Conservation (phyloP, 2,797 vertebrate genomes). For the Taeniopygia guttata region DNA sequence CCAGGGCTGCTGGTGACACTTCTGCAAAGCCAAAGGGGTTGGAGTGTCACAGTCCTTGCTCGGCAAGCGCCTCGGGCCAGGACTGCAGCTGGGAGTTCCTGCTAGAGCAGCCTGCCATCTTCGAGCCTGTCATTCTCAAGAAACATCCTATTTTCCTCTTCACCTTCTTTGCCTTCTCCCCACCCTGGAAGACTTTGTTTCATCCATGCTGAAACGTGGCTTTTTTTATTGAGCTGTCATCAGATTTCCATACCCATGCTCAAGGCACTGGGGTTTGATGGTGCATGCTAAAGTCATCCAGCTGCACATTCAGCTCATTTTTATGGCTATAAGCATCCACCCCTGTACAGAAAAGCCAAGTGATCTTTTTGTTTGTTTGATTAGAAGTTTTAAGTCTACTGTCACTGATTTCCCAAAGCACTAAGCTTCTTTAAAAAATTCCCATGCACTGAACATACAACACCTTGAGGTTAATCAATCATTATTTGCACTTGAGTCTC, state of each 20-base stretch:
- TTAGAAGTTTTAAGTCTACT: background rate
- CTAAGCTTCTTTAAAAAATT: background rate
- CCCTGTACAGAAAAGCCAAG: background rate
- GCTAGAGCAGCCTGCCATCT: conserved; percentile 5
- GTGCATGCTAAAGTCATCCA: background rate
- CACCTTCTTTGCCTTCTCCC: background rate
- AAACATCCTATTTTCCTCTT: background rate
- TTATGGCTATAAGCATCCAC: background rate
- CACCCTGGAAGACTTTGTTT: background rate
- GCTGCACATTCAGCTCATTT: background rate
- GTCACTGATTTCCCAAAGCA: background rate
- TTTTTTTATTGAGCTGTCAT: background rate
- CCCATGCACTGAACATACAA: background rate
- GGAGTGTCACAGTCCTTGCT: background rate
- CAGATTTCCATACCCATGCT: background rate
- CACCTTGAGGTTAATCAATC: background rate
- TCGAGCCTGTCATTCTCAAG: background rate
- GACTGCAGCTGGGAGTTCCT: background rate
- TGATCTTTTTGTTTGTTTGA: background rate
- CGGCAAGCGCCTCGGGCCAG: background rate
- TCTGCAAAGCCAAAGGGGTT: background rate
- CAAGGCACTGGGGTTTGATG: background rate
- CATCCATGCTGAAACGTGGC: background rate
- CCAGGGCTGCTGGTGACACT: background rate
- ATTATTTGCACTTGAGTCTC: background rate